phyloP scores from a whole-genome alignment of 2,797 vertebrate genomes.

The Chiloscyllium punctatum region DNA sequence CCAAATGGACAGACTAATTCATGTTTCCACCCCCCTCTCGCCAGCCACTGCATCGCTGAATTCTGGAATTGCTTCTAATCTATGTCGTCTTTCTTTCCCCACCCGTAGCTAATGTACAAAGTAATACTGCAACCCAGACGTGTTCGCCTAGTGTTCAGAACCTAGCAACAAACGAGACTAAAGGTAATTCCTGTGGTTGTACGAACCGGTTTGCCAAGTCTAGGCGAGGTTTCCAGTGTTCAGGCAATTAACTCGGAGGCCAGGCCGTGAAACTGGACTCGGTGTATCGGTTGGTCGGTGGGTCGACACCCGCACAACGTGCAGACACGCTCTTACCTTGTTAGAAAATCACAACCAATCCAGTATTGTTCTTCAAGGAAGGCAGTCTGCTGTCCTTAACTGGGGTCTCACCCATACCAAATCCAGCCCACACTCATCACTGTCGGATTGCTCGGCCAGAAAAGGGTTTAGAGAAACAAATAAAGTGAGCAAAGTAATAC shows the following conservation, averaged over 20 bases:
- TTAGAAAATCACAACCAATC: not conserved
- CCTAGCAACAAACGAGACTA: rapidly evolving
- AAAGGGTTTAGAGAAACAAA: not conserved
- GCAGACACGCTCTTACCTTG: not conserved
- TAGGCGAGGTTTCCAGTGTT: too few species aligned
- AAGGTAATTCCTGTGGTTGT: not conserved
- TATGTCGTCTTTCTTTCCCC: not conserved
- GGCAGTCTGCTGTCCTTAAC: not conserved
- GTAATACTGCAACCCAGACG: rapidly evolving
- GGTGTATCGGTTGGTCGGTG: not conserved
- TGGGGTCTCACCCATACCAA: not conserved
- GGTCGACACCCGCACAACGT: not conserved
- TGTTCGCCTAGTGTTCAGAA: rapidly evolving
- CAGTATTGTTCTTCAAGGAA: not conserved
- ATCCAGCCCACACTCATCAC: not conserved
- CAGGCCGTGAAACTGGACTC: not conserved
- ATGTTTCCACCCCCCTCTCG: too few species aligned
- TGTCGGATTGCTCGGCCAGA: not conserved
- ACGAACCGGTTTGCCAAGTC: too few species aligned
- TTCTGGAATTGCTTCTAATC: not conserved
- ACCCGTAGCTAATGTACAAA: rapidly evolving
- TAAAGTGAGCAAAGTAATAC: not conserved
- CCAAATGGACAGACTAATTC: not conserved
- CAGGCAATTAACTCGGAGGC: not conserved
- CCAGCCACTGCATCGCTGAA: not conserved